These are phyloP conservation scores for Galeruca laticollis DNA, from an alignment of 2,888 invertebrate species.

Conservation along the genomic window DNA sequence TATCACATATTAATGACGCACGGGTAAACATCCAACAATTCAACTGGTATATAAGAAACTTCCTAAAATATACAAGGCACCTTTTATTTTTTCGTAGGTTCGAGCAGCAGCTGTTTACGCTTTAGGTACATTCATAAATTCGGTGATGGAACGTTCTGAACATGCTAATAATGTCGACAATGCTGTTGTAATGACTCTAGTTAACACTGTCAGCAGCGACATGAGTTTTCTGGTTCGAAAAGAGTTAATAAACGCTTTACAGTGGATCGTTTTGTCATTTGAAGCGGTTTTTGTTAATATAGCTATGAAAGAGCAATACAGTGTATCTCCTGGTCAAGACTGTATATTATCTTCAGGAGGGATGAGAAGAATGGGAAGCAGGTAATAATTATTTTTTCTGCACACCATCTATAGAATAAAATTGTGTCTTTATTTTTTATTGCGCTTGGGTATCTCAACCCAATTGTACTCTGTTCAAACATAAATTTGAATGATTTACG, in stretches of 20 bases:
- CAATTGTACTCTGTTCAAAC: no score
- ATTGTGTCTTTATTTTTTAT: no score
- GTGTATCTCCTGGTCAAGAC: constrained; percentile 56
- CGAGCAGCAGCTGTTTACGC: constrained; percentile 95
- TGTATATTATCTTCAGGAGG: constrained; percentile 49
- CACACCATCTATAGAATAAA: no score
- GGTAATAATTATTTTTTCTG: constrained; percentile 51
- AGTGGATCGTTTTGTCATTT: constrained; percentile 88
- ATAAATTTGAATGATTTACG: no score
- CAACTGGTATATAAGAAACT: no score
- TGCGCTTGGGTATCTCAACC: no score
- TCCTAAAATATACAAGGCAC: no score
- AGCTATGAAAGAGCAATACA: constrained; percentile 73
- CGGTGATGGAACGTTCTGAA: constrained; percentile 85
- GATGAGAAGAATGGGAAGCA: constrained; percentile 60
- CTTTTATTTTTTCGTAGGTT: constrained; percentile 69
- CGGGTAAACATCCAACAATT: no score
- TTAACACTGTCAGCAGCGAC: constrained; percentile 80
- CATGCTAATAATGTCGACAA: constrained; percentile 96
- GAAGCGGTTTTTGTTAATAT: constrained; percentile 90
- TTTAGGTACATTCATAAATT: constrained; percentile 92
- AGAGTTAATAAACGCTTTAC: constrained; percentile 88
- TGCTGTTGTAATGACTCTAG: constrained; percentile 88
- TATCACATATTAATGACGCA: no score
- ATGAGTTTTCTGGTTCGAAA: constrained; percentile 89